These are phyloP conservation scores for Mastacembelus armatus DNA, from an alignment of 2,797 vertebrate species.

Conservation along the genomic window DNA sequence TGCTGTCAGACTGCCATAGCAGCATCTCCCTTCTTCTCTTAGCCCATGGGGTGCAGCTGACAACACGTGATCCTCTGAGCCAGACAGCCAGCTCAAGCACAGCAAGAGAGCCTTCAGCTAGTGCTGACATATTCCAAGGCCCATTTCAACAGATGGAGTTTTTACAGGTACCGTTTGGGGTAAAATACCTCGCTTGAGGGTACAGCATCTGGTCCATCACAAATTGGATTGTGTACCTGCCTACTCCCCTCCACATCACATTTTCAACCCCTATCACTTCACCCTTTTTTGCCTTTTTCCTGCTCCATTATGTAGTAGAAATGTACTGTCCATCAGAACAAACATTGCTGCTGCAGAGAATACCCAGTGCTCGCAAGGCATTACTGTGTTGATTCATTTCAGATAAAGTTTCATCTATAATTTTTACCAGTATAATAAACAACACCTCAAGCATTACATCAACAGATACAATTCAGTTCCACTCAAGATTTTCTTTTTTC, in stretches of 20 bases:
- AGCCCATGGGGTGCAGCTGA: conserved; percentile 74
- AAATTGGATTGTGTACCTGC: conserved; percentile 74
- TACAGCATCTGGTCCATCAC: conserved; percentile 81
- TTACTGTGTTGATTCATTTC: conserved; percentile 36
- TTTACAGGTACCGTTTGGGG: conserved; percentile 83
- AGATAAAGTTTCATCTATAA: conserved; percentile 48
- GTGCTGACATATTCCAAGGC: conserved; percentile 75
- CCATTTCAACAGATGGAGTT: conserved; percentile 84
- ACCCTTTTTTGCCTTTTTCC: conserved; percentile 28
- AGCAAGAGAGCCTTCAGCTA: conserved; percentile 81
- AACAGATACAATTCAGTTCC: conserved; percentile 60
- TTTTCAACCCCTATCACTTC: conserved; percentile 51
- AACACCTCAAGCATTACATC: conserved; percentile 51
- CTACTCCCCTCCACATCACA: conserved; percentile 28
- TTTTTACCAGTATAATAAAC: conserved; percentile 26
- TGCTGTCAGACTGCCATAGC: conserved; percentile 73
- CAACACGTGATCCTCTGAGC: conserved; percentile 74
- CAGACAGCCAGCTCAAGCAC: conserved; percentile 71
- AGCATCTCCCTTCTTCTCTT: conserved; percentile 60
- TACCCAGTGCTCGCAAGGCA: neutral
- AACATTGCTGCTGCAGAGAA: conserved; percentile 8
- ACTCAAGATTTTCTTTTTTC: conserved; percentile 23
- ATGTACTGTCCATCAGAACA: conserved; percentile 44
- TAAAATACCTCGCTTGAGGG: conserved; percentile 84
- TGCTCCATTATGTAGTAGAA: conserved; percentile 46